These are phyloP conservation scores for Drosophila persimilis DNA, from an alignment of 1,140 invertebrate species.

Conservation along the genomic window DNA sequence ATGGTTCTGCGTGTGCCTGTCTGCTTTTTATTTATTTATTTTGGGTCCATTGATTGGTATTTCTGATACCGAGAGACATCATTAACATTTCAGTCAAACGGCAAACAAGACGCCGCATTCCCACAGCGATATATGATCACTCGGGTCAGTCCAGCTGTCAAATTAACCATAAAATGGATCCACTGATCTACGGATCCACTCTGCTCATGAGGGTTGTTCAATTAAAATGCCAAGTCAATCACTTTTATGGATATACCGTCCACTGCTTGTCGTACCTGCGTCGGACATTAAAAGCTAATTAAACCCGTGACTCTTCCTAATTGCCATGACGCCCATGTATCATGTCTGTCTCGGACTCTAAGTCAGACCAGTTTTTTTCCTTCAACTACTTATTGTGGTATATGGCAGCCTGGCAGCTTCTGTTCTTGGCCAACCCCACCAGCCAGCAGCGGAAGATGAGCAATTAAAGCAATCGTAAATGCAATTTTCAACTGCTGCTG, in stretches of 20 bases:
- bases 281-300: conserved; percentile 42
- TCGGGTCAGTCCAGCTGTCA: conserved; percentile 52
- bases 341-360: conserved; percentile 10
- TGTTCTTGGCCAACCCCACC: conserved; percentile 50
- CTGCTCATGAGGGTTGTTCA: conserved; percentile 53
- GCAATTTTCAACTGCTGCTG: conserved; percentile 54
- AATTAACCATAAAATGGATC: conserved; percentile 34
- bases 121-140: conserved; percentile 51
- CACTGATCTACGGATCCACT: not conserved
- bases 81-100: conserved; percentile 55
- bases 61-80: conserved; percentile 63
- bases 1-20: conserved; percentile 54
- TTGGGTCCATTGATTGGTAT: conserved; percentile 62
- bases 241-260: conserved; percentile 58
- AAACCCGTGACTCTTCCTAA: conserved; percentile 36
- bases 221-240: conserved; percentile 79
- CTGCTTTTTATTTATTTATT: conserved; percentile 40
- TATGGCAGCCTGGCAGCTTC: conserved; percentile 11
- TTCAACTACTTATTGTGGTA: not conserved
- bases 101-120: conserved; percentile 38
- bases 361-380: conserved; percentile 7
- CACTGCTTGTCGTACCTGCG: conserved; percentile 29
- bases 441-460: conserved; percentile 56
- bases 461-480: conserved; percentile 66
- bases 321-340: conserved; percentile 55